phyloP scores from a whole-genome alignment of 2,113 vertebrate genomes.

The Strigops habroptila region DNA sequence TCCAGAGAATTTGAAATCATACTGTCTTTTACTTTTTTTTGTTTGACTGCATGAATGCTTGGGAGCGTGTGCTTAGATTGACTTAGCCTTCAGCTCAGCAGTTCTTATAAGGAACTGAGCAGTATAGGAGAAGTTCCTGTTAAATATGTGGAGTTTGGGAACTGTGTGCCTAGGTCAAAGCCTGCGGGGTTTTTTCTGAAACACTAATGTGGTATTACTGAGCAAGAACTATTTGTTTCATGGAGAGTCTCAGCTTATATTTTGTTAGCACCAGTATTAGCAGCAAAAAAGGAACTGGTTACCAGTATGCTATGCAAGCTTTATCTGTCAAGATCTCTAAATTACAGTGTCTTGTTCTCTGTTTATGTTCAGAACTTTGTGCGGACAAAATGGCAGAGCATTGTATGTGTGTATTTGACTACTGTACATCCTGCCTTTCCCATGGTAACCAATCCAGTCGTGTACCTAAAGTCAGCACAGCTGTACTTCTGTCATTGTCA shows the following conservation, averaged over 20 bases:
- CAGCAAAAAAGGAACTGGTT: background rate
- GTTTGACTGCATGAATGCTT: background rate
- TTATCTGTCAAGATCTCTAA: background rate
- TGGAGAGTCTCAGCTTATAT: background rate
- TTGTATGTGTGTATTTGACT: background rate
- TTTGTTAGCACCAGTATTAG: background rate
- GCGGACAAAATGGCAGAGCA: background rate
- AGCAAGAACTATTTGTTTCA: background rate
- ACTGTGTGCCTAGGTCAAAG: background rate
- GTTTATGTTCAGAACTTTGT: background rate
- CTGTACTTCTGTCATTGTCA: background rate
- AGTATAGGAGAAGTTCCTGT: background rate
- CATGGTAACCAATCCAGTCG: background rate
- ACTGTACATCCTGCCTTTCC: background rate
- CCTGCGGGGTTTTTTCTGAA: background rate
- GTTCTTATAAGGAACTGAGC: background rate
- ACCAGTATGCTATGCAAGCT: background rate
- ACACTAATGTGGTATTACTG: background rate
- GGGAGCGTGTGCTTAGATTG: background rate
- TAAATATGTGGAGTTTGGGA: background rate
- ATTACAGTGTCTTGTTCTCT: background rate
- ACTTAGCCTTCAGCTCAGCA: background rate
- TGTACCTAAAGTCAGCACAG: background rate
- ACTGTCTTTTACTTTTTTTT: rapidly evolving
- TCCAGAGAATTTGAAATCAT: background rate